Evolutionary conservation across 2,888 invertebrate species (phyloP), one percentile per base, ranked within the genome.

Genomic region (Drosophila pseudotakahashii): DNA sequence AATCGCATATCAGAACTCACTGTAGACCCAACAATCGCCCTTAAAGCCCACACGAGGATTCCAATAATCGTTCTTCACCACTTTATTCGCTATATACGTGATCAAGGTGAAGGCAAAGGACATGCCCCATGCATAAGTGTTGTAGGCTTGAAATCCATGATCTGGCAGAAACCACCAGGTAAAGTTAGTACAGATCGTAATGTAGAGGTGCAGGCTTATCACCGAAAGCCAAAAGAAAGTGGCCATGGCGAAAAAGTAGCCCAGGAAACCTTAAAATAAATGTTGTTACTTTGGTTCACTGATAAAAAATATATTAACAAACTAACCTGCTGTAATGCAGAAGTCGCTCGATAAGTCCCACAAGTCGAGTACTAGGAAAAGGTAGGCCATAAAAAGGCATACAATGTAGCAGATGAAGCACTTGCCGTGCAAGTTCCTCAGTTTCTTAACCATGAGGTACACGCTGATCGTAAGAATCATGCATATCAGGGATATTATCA

Each of bases 171-270:
- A 34, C 7, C 34, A 34, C 7, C 10, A 10, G 34, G 34, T 5
- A 34, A 10, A 34, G 10, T 34, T 34, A 9, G 9, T 10, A 34
- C 34, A 10, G 34, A 34, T 34, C 6, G 34, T 10, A 34, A 9
- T 34, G 1, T 1, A 34, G 10, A 34, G 95, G 89, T 97, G 96
- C 89, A 96, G 95, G 90, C 96, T 96, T 94, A 97, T 96, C 13
- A 96, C 95, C 88, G 96, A 96, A 81, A 97, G 93, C 97, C 97
- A 97, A 90, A 96, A 95, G 93, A 97, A 97, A 75, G 95, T 95
- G 23, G 95, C 94, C 92, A 96, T 93, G 89, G 96, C 95, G 66
- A 94, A 94, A 91, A 94, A 96, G 90, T 96, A 94, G 47, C 86
- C 80, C 10, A 78, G 10, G 32, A 79, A 88, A 34, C 34, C 34